These are phyloP conservation scores for Oscheius sp. DNA, from an alignment of 2,888 invertebrate genomes.

Conservation along the genomic window DNA sequence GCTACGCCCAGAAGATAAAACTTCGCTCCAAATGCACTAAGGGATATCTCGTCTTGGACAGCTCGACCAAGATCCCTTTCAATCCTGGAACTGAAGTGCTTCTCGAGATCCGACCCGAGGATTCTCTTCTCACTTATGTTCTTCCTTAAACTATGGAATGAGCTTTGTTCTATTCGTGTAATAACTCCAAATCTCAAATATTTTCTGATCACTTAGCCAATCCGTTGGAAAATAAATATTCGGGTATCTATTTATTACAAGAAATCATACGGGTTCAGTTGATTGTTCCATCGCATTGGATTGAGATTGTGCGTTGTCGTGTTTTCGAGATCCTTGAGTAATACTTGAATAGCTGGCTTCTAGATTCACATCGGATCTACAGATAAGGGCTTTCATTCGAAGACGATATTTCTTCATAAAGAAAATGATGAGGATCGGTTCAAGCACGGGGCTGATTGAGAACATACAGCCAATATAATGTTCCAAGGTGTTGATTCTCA, in stretches of 20 bases:
- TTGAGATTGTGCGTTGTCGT: no score
- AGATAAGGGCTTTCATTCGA: background rate
- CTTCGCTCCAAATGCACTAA: conserved; percentile 89
- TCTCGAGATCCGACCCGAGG: conserved; percentile 85
- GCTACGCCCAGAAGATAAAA: conserved; percentile 74
- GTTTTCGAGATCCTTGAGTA: no score
- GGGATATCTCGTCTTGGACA: conserved; percentile 86
- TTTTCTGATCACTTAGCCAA: background rate
- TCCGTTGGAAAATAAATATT: background rate
- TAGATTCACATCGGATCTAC: background rate
- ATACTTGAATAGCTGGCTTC: no score
- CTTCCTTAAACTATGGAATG: no score
- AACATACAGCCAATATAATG: background rate
- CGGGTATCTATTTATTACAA: no score
- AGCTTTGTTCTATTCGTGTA: background rate
- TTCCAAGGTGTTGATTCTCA: background rate
- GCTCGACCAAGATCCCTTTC: conserved; percentile 89
- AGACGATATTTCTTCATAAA: background rate
- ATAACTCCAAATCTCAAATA: no score
- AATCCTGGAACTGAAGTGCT: conserved; percentile 89
- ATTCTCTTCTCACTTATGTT: conserved; percentile 86
- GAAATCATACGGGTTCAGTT: no score
- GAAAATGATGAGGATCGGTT: background rate
- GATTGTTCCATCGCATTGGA: no score
- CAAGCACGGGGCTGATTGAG: background rate